Evolutionary conservation across 2,113 vertebrate genomes (phyloP), one percentile per base, ranked within the genome.

Genomic region (Dicrurus megarhynchus): DNA sequence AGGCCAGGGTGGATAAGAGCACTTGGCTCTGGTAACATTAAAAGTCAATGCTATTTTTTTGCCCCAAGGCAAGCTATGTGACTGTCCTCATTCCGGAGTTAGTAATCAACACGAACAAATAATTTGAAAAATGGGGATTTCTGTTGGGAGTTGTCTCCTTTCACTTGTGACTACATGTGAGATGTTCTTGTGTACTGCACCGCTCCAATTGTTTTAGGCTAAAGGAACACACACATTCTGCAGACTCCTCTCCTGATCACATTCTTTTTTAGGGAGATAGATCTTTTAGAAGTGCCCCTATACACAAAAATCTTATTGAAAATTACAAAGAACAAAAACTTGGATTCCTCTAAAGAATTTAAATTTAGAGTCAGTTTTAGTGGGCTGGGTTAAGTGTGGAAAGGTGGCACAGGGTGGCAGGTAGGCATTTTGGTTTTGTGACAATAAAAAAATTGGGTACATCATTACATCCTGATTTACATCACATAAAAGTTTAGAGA

Each of bases 211-310:
- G 10, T 32, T 65, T 42, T 42, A 80, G 28, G 47, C 37, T 77
- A 15, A 64, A 53, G n/a, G 8, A 65, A 46, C 14, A 7, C 1
- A 0, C 7, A 0, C 14, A 11, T 65, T 85, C 19, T 71, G 10
- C 20, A 23, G 2, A 7, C 60, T 84, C 4, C 1, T 49, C 3
- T 77, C 10, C 44, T 76, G 33, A 35, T 28, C 0, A 0, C 2
- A 1, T 17, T 28, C 20, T 2, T 5, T 41, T 68, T 57, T 53
- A 76, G 14, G 28, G 4, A 37, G 6, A 21, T 4, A 32, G 18
- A 2, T 67, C 22, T 35, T 87, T 74, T 33, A 53, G 11, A 10
- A 56, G 13, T 60, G 61, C 3, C 5, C 1, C 6, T 46, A 6
- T 16, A 11, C 5, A 41, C 2, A 64, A 6, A 64, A 60, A 22